Evolutionary conservation across 2,113 vertebrate genomes (phyloP).

Genomic region (Amphiprion ocellaris): DNA sequence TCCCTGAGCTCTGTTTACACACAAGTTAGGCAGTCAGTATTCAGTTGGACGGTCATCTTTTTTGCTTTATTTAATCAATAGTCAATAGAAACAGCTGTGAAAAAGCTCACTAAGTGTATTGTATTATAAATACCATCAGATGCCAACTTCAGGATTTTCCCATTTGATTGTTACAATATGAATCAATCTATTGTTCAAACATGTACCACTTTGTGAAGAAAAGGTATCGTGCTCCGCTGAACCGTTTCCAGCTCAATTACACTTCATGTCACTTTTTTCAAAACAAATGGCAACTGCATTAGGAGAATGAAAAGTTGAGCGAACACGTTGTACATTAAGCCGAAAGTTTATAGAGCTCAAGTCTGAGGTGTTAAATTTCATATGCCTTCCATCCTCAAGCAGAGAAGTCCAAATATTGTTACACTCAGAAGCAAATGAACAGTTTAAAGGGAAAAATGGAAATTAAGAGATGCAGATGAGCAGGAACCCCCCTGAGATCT

Average conservation of each 20-base stretch:
- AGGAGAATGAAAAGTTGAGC: too few relatives aligned
- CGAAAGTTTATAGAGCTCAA: too few relatives aligned
- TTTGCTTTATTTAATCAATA: slow-evolving; percentile 16
- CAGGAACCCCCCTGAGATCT: neutral
- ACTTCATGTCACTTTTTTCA: slow-evolving; percentile 20
- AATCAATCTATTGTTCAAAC: slow-evolving; percentile 20
- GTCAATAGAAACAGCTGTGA: neutral
- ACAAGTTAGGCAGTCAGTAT: slow-evolving; percentile 1
- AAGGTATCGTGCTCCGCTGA: neutral
- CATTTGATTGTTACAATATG: neutral
- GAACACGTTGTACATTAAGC: too few relatives aligned
- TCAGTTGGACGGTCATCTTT: neutral
- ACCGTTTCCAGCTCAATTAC: slow-evolving; percentile 5
- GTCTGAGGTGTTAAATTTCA: too few relatives aligned
- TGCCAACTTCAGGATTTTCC: neutral
- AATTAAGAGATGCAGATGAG: slow-evolving; percentile 28
- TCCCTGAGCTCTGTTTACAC: neutral
- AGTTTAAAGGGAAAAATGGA: slow-evolving; percentile 44
- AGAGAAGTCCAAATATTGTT: too few relatives aligned
- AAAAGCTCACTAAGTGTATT: neutral
- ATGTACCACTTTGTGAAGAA: neutral
- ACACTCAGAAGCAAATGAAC: neutral
- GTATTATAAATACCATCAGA: neutral
- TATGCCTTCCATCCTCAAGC: too few relatives aligned
- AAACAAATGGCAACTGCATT: slow-evolving; percentile 11